Base-by-base conservation (phyloP, 2,888 invertebrate genomes). In the Latrodectus elegans region DNA sequence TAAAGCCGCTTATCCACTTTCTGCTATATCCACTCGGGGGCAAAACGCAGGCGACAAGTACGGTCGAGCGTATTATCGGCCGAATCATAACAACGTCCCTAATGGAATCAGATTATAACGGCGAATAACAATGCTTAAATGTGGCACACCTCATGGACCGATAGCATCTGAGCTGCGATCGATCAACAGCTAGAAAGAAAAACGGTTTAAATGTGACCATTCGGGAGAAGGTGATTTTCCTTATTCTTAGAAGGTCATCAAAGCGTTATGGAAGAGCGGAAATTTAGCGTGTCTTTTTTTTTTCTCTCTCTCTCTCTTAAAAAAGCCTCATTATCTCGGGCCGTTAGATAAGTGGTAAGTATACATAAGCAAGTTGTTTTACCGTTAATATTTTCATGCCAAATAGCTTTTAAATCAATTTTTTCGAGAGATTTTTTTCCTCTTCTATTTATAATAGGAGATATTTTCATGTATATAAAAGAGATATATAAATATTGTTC, bases 181-280 rank as follows among this genome's bases (percentile, higher is more conserved):
- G 65, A 84, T 77, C n/a, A 8, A 12, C 72, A 22, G 15, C 17
- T 11, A 17, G 64, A 72, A 14, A 51, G 51, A 38, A 51, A 72
- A n/a, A 72, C 11, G 17, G 14, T 15, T 55, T 55, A 14, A 14
- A 15, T 52, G 53, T 11, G 49, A 49, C 17, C 77, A 65, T 67
- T 77, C 67, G 67, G 67, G 65, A 53, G 15, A 72, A 51, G 26
- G 60, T 60, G 53, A 70, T 72, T 84, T 84, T 77, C 65, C 77
- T 84, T 84, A 84, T 84, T 84, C 77, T 84, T 84, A 84, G 84
- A 64, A 71, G 77, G 71, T 84, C 77, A 84, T 84, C 84, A 77
- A 76, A 64, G 71, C 70, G 51, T 74, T 82, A 68, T 82, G 75
- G 74, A 53, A 75, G 70, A 82, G 70, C 53, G 68, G 72, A 75